Evolutionary conservation across 2,113 vertebrate genomes (phyloP).

Genomic region (Leucopsar rothschildi): DNA sequence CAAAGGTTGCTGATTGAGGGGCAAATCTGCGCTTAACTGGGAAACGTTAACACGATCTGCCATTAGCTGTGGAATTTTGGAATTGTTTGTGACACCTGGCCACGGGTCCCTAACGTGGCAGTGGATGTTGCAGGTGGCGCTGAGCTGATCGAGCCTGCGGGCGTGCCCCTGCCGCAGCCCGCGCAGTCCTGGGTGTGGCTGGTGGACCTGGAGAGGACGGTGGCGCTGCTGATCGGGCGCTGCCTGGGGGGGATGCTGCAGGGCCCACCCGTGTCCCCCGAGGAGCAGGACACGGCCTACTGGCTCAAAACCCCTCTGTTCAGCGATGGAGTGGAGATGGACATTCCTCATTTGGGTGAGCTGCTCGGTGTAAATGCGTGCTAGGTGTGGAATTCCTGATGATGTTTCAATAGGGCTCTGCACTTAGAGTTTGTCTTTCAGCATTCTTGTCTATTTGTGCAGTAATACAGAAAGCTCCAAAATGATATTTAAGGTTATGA

Average conservation of each 20-base stretch:
- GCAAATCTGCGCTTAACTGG: background rate
- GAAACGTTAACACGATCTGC: background rate
- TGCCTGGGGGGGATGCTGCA: slow-evolving; percentile 98
- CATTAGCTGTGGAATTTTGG: background rate
- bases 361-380: background rate
- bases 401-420: background rate
- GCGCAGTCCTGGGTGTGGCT: slow-evolving; percentile 95
- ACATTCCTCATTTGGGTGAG: slow-evolving; percentile 89
- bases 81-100: background rate
- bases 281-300: slow-evolving; percentile 91
- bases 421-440: background rate
- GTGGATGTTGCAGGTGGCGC: slow-evolving; percentile 74
- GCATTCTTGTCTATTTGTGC: background rate
- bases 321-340: slow-evolving; percentile 93
- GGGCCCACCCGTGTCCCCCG: slow-evolving; percentile 84
- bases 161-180: slow-evolving; percentile 78
- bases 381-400: background rate
- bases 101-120: background rate
- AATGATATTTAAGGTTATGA: background rate
- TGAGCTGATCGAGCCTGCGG: slow-evolving; percentile 85
- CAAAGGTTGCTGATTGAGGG: background rate
- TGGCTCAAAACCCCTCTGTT: slow-evolving; percentile 95
- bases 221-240: slow-evolving; percentile 89
- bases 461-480: background rate
- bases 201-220: slow-evolving; percentile 93